Conservation (phyloP, 64 coral and sea anemone genomes). For the Astreopora myriophthalma region DNA sequence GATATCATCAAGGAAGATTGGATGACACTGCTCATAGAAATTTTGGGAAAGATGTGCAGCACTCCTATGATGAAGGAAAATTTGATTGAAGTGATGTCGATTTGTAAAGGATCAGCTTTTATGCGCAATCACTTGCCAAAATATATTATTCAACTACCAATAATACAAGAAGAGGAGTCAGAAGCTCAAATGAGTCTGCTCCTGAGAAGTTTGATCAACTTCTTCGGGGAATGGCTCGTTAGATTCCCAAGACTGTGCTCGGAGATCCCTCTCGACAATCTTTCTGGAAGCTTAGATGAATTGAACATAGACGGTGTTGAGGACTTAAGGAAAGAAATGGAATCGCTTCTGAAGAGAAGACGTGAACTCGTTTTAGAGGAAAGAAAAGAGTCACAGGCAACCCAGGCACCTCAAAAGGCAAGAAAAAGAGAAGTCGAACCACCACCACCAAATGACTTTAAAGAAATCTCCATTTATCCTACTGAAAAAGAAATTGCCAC, state of each 20-base stretch:
- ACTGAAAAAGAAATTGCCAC: slow-evolving; percentile 63
- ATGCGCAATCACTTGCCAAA: slow-evolving; percentile 56
- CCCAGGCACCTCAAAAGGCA: not conserved
- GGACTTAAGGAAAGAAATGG: slow-evolving; percentile 59
- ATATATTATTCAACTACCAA: slow-evolving; percentile 71
- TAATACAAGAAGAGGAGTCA: slow-evolving; percentile 69
- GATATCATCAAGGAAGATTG: slow-evolving; percentile 76
- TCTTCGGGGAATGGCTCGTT: slow-evolving; percentile 78
- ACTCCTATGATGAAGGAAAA: slow-evolving; percentile 65
- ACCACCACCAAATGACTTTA: slow-evolving; percentile 77
- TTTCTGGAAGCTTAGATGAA: slow-evolving; percentile 60
- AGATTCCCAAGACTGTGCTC: slow-evolving; percentile 52
- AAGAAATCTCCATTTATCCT: slow-evolving; percentile 72
- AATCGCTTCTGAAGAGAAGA: slow-evolving; percentile 58
- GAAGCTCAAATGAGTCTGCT: slow-evolving; percentile 18
- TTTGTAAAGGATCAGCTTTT: slow-evolving; percentile 66
- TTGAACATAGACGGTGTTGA: slow-evolving; percentile 18
- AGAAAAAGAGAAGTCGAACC: not conserved
- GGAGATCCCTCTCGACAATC: slow-evolving; percentile 65
- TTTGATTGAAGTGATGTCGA: slow-evolving; percentile 67
- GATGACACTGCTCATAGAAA: slow-evolving; percentile 57
- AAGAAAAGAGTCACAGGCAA: slow-evolving; percentile 11
- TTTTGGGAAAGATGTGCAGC: slow-evolving; percentile 65
- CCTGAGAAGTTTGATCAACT: slow-evolving; percentile 53
- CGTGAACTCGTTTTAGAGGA: slow-evolving; percentile 18